Base-by-base conservation (phyloP, 2,797 vertebrate genomes). In the Scleropages formosus region DNA sequence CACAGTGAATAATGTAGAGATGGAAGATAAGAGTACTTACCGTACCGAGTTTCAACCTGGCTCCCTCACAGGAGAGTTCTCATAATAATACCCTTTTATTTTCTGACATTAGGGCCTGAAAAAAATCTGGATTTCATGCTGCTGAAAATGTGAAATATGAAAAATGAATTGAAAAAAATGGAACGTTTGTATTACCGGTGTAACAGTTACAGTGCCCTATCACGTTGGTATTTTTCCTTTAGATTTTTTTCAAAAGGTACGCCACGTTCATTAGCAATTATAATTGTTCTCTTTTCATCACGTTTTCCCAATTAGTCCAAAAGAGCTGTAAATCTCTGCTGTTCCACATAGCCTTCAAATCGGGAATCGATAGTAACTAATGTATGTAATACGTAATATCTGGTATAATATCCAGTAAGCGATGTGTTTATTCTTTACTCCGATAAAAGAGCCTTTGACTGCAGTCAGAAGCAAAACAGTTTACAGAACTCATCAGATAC, bases 1-100 rank as follows among this genome's bases (percentile, higher is more conserved):
- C 97, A 88, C 89, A 96, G 97, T 96, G 97, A 91, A 92, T 97
- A 94, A 94, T 91, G 91, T 87, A 89, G 92, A 93, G 91, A 88
- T 84, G 89, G 91, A 92, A 87, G 88, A 87, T 91, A 87, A 88
- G 82, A 82, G 87, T 89, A 92, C 91, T 93, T 93, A 90, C 83
- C 87, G 88, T 85, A 89, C 89, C 88, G 89, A 90, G 86, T 90
- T 87, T 82, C 84, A 84, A 89, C 89, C 89, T 89, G 88, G 88
- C 85, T 87, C 80, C 80, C 86, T 85, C 82, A 69, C 81, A 89
- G 88, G 85, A 90, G 89, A 89, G 86, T 85, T 86, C 84, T 89
- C 90, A 88, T 88, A 75, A 81, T 80, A 82, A 86, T 84, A 81
- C 80, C 77, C 59, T 81, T 44, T 63, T 73, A 46, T 13, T 13